Evolutionary conservation across 1,140 invertebrate species (phyloP), one percentile per base, ranked within the genome.

Genomic region (Brachystomella parvula): DNA sequence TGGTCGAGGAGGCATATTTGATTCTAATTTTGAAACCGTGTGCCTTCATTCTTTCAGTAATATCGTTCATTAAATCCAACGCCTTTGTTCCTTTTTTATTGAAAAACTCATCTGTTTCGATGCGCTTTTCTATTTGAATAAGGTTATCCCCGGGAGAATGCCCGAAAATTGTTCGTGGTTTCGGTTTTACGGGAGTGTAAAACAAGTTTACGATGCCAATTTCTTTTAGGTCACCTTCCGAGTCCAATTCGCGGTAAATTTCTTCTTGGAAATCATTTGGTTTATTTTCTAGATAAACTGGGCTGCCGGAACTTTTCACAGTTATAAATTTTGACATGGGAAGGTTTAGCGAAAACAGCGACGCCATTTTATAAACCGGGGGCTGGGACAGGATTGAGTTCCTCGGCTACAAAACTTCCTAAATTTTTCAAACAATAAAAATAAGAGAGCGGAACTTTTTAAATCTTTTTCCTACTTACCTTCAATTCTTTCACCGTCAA

Each of bases 381-480:
- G 12, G 12, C 6, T 53, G 12, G 24, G 9, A 53, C 49, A 15
- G 49, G 49, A 24, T 53, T 53, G 6, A 53, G 21, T 53, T 53
- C 49, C 49, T 53, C 49, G 12, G 49, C 21, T 6, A 53, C 9
- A 53, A 53, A 53, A 17, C 12, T 39, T 39, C 6, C 35, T 39
- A 39, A 39, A 39, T 39, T 39, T 39, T 39, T 39, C 49, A 53
- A 53, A 15, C 6, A 53, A 6, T 26, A 19, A 17, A 17, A 53
- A 53, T 53, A 12, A 9, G 24, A 53, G 39, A 44, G 39, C 39
- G 39, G 9, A 12, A 12, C n/a, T 9, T 12, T 9, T 12, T 44
- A 44, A 44, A 44, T 12, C n/a, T 53, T 53, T 53, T n/a, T n/a
- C n/a, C n/a, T n/a, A n/a, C n/a, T 19, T 53, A 53, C 49, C 49